Evolutionary conservation across 2,113 vertebrate species (phyloP), one percentile per base, ranked within the genome.

Genomic region (Symphodus melops): DNA sequence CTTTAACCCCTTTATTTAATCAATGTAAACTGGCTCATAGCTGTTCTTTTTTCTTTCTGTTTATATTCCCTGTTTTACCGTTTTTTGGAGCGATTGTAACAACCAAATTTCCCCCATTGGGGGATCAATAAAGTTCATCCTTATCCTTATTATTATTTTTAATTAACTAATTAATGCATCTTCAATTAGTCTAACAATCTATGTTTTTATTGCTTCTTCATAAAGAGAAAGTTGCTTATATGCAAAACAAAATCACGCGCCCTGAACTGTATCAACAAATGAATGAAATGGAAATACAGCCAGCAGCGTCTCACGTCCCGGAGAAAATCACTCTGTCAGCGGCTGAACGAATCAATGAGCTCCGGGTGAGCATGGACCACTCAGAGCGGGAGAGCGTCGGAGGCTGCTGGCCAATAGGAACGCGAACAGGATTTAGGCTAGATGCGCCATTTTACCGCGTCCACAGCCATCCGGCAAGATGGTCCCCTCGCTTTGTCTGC

Each of bases 371-470:
- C 9, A 23, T 17, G 54, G 39, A 58, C 83, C 79, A 81, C 21
- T 77, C 86, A 37, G 75, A 79, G 66, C 41, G 36, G 37, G 72
- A 61, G 62, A 64, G 6, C 61, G 12, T 62, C 68, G 70, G 72
- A 44, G 21, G 58, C 6, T 9, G 0, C 58, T 85, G 81, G 91
- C 95, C 92, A 96, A 96, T 96, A 55, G 87, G 81, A 82, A 49
- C 0, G 20, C 78, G 70, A 66, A 70, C 62, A 83, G 75, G 89
- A 90, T 92, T 88, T 91, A 89, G 91, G 93, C 88, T 91, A 89
- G 89, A 94, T 94, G 94, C 95, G 91, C 95, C 94, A 95, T 95
- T 95, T 95, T 94, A 93, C 89, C 90, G 94, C 94, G 94, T 93
- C 92, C 93, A 91, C 68, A 89, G 92, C 90, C 88, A 93, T 95